Evolutionary conservation across 2,113 vertebrate genomes (phyloP).

Genomic region (Pitta sordida): DNA sequence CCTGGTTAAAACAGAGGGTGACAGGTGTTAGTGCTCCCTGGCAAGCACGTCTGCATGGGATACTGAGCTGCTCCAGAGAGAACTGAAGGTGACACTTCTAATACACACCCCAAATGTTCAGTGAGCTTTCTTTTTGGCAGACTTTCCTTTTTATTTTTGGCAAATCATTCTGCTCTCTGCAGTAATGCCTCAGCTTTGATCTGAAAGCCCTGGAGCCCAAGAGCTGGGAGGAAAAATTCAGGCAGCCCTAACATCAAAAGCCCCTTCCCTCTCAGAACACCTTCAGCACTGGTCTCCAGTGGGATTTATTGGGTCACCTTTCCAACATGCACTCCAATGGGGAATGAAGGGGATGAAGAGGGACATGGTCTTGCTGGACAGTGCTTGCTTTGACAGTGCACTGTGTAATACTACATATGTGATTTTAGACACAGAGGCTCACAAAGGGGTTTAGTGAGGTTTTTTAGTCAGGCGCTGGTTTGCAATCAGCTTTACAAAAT

Average conservation of each 20-base stretch:
- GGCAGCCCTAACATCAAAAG: neutral
- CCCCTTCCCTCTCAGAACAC: neutral
- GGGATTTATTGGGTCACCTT: neutral
- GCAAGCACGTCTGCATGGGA: neutral
- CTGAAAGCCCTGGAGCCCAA: fast-evolving
- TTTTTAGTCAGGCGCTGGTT: neutral
- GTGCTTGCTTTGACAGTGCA: neutral
- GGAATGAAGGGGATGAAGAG: neutral
- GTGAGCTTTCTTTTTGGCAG: neutral
- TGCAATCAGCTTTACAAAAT: neutral
- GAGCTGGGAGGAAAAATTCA: neutral
- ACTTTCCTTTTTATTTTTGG: neutral
- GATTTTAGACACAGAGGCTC: neutral
- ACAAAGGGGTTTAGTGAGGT: neutral
- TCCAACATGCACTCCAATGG: neutral
- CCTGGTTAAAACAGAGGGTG: neutral
- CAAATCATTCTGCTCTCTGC: neutral
- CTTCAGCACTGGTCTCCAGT: fast-evolving
- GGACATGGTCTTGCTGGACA: neutral
- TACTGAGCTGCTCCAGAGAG: fast-evolving
- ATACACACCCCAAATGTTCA: neutral
- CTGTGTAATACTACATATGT: neutral
- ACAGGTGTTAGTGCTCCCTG: fast-evolving
- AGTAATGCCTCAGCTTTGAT: neutral
- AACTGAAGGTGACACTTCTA: neutral